Evolutionary conservation across 2,888 invertebrate species (phyloP).

Genomic region (Leptodirus hochenwartii): DNA sequence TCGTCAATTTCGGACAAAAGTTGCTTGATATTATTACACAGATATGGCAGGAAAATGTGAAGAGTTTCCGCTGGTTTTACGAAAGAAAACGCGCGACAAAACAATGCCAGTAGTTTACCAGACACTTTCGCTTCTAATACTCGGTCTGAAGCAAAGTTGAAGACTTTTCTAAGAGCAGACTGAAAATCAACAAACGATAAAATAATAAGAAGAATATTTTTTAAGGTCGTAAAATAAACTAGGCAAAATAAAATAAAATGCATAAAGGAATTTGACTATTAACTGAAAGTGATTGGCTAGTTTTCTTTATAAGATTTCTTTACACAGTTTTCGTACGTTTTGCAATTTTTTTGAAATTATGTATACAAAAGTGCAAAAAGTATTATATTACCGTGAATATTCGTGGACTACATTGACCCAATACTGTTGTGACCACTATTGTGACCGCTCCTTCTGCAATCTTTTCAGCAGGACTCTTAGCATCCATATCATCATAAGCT

Average conservation of each 20-base stretch:
- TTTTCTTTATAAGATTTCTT: too few species aligned
- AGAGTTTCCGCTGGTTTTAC: slow-evolving; percentile 52
- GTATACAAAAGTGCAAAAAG: slow-evolving; percentile 2
- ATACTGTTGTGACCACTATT: slow-evolving; percentile 45
- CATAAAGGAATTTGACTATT: too few species aligned
- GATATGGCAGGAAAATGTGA: slow-evolving; percentile 51
- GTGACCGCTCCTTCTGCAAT: slow-evolving; percentile 52
- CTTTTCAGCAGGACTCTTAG: slow-evolving; percentile 46
- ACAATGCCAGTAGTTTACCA: slow-evolving; percentile 57
- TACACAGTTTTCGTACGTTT: neutral
- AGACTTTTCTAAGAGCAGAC: slow-evolving; percentile 56
- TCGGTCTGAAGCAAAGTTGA: slow-evolving; percentile 49
- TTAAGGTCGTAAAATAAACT: neutral
- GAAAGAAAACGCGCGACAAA: slow-evolving; percentile 46
- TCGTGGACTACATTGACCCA: slow-evolving; percentile 52
- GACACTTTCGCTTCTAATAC: slow-evolving; percentile 74
- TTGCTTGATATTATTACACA: slow-evolving; percentile 44
- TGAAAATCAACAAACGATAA: slow-evolving; percentile 20
- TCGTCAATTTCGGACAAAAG: slow-evolving; percentile 33
- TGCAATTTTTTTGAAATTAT: neutral
- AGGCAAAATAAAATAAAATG: too few species aligned
- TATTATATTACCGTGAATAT: slow-evolving; percentile 29
- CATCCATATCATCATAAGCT: slow-evolving; percentile 30
- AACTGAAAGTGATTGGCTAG: too few species aligned
- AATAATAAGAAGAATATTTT: too few species aligned